Percentiles rank a stretch among this genome's conserved stretches.
Conservation (phyloP, 2,888 invertebrate species). For the Clunio marinus region DNA sequence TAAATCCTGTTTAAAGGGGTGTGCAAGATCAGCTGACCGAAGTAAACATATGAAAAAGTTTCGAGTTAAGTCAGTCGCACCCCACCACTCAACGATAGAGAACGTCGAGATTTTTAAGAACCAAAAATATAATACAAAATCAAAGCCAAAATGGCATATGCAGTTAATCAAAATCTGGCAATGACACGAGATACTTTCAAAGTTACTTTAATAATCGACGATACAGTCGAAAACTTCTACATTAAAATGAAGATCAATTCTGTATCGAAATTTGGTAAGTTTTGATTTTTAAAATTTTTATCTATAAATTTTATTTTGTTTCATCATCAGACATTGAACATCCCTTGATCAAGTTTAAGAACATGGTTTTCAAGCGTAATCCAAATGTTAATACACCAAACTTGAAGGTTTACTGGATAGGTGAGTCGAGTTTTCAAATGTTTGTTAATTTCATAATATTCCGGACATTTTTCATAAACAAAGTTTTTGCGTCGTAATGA, state of each 20-base stretch:
- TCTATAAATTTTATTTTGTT: neutral
- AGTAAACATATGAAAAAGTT: too few relatives aligned
- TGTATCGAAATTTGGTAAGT: too few relatives aligned
- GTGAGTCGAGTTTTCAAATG: neutral
- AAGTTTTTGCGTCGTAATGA: slow-evolving; percentile 10
- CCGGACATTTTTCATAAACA: neutral
- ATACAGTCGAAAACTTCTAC: slow-evolving; percentile 30
- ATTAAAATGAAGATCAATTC: too few relatives aligned
- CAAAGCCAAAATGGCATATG: too few relatives aligned
- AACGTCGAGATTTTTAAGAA: too few relatives aligned
- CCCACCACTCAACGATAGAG: too few relatives aligned
- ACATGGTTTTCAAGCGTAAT: slow-evolving; percentile 9
- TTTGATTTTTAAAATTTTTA: neutral
- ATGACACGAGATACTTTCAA: slow-evolving; percentile 14
- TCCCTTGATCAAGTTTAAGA: slow-evolving; percentile 6
- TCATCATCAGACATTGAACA: neutral
- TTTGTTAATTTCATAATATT: slow-evolving; percentile 21
- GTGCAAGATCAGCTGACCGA: too few relatives aligned
- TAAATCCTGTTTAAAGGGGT: too few relatives aligned
- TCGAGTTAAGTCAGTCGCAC: too few relatives aligned
- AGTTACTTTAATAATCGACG: slow-evolving; percentile 17
- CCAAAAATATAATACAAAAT: too few relatives aligned
- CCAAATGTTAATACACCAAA: slow-evolving; percentile 5
- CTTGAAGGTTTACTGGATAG: slow-evolving; percentile 37
- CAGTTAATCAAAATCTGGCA: too few relatives aligned